Evolutionary conservation across 2,888 invertebrate genomes (phyloP).

Genomic region (Drymonia ruficornis): DNA sequence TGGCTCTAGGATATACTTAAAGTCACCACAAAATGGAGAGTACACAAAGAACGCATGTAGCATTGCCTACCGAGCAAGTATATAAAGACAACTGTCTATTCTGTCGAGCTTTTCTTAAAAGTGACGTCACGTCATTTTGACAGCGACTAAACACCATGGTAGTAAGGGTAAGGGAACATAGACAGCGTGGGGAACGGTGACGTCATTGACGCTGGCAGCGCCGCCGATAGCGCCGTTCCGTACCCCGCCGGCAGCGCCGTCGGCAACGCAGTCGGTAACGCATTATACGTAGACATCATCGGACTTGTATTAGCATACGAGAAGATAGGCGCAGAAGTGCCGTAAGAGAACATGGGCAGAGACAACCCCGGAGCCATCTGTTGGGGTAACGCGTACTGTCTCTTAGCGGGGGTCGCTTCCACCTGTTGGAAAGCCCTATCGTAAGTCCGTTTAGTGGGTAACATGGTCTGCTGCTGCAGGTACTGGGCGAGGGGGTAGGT

Average conservation of each 20-base stretch:
- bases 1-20: too few relatives aligned
- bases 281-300: constrained; percentile 66
- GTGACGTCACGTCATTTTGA: too few relatives aligned
- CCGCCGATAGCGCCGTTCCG: constrained; percentile 60
- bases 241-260: constrained; percentile 68
- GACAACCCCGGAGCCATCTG: constrained; percentile 69
- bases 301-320: constrained; percentile 71
- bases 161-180: constrained; percentile 72
- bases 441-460: constrained; percentile 88
- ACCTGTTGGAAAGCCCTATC: constrained; percentile 88
- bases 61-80: too few relatives aligned
- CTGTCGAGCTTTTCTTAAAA: too few relatives aligned
- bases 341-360: constrained; percentile 84
- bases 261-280: constrained; percentile 56
- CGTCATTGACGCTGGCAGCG: constrained; percentile 57
- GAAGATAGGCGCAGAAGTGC: constrained; percentile 70
- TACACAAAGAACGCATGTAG: too few relatives aligned
- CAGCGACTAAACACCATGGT: constrained; percentile 32
- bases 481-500: constrained; percentile 53
- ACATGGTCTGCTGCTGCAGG: constrained; percentile 55
- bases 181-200: constrained; percentile 61
- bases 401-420: constrained; percentile 75
- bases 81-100: too few relatives aligned
- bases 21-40: too few relatives aligned
- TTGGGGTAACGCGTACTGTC: constrained; percentile 68